These are phyloP conservation scores for Sphaerodactylus townsendi DNA, from an alignment of 2,113 vertebrate genomes.

Conservation along the genomic window DNA sequence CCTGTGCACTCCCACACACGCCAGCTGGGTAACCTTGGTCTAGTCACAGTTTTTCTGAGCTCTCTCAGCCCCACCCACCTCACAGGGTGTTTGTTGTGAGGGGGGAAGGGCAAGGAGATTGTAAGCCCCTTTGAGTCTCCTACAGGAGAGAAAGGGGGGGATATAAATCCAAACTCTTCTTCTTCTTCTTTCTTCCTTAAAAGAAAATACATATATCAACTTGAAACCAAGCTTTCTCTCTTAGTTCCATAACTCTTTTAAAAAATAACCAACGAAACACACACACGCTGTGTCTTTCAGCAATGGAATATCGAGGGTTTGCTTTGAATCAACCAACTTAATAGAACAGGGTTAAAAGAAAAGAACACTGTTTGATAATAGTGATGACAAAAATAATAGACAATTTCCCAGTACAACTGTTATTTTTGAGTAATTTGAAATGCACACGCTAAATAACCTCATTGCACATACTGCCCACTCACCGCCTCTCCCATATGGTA, in stretches of 20 bases:
- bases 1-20: no score
- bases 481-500: constrained; percentile 18
- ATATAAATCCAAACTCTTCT: no score
- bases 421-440: background rate
- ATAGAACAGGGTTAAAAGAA: background rate
- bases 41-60: no score
- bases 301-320: background rate
- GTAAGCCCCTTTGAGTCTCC: no score
- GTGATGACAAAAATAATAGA: background rate
- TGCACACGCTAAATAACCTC: background rate
- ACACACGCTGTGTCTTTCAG: background rate
- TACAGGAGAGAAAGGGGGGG: no score
- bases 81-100: no score
- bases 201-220: background rate
- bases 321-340: background rate
- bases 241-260: background rate
- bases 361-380: background rate
- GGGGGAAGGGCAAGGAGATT: no score
- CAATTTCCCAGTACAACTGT: background rate
- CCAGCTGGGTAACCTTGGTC: no score
- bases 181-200: background rate
- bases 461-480: background rate
- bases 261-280: background rate
- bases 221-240: background rate
- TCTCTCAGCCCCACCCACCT: no score